Conservation (phyloP, 2,888 invertebrate genomes). For the Tachystola acroxantha region DNA sequence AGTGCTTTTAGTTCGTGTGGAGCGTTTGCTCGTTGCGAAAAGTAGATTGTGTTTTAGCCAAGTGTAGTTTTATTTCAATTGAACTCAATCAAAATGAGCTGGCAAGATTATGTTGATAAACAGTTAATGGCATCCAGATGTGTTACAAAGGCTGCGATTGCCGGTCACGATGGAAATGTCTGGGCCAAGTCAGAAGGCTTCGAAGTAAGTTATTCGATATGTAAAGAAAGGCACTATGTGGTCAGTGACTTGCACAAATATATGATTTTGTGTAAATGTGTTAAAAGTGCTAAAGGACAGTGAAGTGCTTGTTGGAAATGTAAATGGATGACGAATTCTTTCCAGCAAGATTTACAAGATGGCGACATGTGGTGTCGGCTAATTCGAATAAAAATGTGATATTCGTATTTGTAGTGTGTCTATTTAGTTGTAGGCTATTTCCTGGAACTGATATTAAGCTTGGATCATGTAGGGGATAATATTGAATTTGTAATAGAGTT, state of each 20-base stretch:
- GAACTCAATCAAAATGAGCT: slow-evolving; percentile 89
- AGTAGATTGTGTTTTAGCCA: slow-evolving; percentile 66
- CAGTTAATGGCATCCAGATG: slow-evolving; percentile 96
- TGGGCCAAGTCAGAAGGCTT: slow-evolving; percentile 97
- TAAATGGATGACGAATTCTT: slow-evolving; percentile 58
- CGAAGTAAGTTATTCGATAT: slow-evolving; percentile 89
- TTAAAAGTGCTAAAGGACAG: slow-evolving; percentile 33
- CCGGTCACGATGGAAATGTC: slow-evolving; percentile 96
- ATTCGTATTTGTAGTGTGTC: no score
- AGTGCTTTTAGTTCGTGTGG: slow-evolving; percentile 79
- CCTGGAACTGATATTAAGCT: no score
- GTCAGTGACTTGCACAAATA: slow-evolving; percentile 38
- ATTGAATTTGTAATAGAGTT: no score
- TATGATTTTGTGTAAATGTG: slow-evolving; percentile 24
- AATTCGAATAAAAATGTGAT: slow-evolving; percentile 40
- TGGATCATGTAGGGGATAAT: no score
- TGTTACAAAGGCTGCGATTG: slow-evolving; percentile 96
- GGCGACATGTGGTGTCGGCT: slow-evolving; percentile 73
- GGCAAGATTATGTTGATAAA: slow-evolving; percentile 99
- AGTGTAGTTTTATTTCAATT: slow-evolving; percentile 75
- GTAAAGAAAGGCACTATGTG: slow-evolving; percentile 40
- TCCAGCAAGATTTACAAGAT: slow-evolving; percentile 74
- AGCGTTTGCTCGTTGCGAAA: slow-evolving; percentile 75
- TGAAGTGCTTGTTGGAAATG: slow-evolving; percentile 35
- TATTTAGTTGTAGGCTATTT: no score